Evolutionary conservation across 2,888 invertebrate genomes (phyloP), one percentile per base, ranked within the genome.

Genomic region (Dysmachus trigonus): DNA sequence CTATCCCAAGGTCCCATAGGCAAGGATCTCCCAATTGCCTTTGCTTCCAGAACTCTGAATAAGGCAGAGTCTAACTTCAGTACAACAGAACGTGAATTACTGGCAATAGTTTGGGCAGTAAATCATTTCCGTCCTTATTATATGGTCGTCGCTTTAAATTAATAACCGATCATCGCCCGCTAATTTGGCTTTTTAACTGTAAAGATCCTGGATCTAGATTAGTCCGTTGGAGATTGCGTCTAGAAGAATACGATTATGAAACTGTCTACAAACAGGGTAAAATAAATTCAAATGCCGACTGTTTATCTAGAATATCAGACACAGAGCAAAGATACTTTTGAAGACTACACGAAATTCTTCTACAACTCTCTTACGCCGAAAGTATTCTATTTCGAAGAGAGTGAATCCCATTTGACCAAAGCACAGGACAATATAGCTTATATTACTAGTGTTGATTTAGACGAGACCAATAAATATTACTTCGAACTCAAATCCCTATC

Each of bases 271-370:
- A 89, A 87, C 73, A 87, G 22, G 89, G 89, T 5, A 88, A 87
- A 51, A 31, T 86, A 8, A 90, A 91, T 86, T 81, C 88, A 8
- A 87, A 85, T n/a, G 91, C 90, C 0, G 91, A 91, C n/a, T 51
- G 71, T 4, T 15, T 47, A 13, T 2, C 47, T 47, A 47, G 15
- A 47, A 15, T 3, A 47, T 47, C 47, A n/a, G n/a, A n/a, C n/a
- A n/a, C n/a, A n/a, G 47, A 74, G 35, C 30, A 81, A 74, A 18
- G 81, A 87, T 72, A 47, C 31, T 0, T 85, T 71, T 38, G 51
- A 87, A 2, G 86, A 86, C 51, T 86, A 86, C 38, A 79, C 79
- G 82, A n/a, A n/a, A n/a, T n/a, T n/a, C n/a, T n/a, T n/a, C n/a
- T n/a, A n/a, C n/a, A n/a, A n/a, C n/a, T n/a, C n/a, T n/a, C n/a